A percentile compares a stretch with the other conserved stretches of the same genome.
These are phyloP conservation scores for Micrastur ruficollis DNA, from an alignment of 2,797 vertebrate species.

Conservation along the genomic window DNA sequence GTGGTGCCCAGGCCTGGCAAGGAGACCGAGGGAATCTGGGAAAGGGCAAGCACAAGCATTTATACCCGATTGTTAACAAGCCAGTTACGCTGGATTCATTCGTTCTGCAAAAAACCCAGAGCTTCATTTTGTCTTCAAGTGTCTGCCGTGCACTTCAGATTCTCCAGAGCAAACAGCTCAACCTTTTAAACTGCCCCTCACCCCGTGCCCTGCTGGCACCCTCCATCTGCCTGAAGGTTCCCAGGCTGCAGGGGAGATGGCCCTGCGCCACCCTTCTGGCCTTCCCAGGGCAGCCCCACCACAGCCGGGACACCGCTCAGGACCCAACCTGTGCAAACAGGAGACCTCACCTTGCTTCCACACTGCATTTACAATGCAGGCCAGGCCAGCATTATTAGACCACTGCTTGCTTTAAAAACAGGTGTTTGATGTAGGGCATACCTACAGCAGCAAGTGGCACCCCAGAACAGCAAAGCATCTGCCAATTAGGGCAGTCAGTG, in stretches of 20 bases:
- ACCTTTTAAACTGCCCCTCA: not conserved
- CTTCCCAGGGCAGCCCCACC: not conserved
- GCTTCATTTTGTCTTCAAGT: not conserved
- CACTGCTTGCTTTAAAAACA: not conserved
- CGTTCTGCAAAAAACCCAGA: not conserved
- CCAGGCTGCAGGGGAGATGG: not conserved
- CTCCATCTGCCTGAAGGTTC: not conserved
- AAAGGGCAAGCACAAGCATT: not conserved
- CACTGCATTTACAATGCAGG: accelerated
- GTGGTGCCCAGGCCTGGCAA: not conserved
- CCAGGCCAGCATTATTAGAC: not conserved
- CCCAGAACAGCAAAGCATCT: too few relatives aligned
- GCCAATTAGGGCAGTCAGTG: too few relatives aligned
- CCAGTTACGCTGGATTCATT: not conserved
- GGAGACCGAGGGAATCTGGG: not conserved
- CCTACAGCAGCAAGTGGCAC: not conserved
- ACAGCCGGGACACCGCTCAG: not conserved
- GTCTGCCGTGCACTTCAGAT: accelerated
- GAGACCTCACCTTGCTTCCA: accelerated
- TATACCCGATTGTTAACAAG: not conserved
- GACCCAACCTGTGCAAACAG: not conserved
- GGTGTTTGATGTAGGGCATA: accelerated
- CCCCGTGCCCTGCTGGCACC: not conserved
- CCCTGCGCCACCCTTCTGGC: accelerated
- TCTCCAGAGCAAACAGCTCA: not conserved